phyloP scores from a whole-genome alignment of 1,140 invertebrate genomes.

The Reticulitermes speratus region DNA sequence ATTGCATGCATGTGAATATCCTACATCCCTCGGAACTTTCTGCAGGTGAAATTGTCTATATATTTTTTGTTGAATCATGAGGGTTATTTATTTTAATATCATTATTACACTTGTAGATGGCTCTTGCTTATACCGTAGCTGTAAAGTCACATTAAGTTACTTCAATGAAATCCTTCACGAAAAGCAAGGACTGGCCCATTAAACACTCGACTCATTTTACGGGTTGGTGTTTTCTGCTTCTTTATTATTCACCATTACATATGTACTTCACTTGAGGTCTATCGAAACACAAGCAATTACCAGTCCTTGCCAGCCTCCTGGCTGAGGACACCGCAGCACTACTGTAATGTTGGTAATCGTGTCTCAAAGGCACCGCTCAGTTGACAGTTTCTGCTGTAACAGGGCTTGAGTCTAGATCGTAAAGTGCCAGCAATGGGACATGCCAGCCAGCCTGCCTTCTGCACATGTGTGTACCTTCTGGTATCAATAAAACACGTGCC shows the following conservation, averaged over 20 bases:
- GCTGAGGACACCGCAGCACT: neutral
- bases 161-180: neutral
- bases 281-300: neutral
- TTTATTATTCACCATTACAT: too few species aligned
- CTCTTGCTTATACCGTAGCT: neutral
- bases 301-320: neutral
- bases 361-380: constrained; percentile 12
- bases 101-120: neutral
- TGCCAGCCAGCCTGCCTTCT: neutral
- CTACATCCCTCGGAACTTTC: too few species aligned
- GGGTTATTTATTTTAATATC: neutral
- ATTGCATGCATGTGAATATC: too few species aligned
- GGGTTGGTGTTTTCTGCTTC: too few species aligned
- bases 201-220: neutral
- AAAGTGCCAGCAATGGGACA: neutral
- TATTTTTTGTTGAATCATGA: neutral
- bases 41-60: neutral
- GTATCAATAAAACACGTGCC: constrained; percentile 1
- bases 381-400: constrained; percentile 5
- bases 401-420: neutral
- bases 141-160: neutral
- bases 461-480: neutral
- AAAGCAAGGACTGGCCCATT: neutral
- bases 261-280: neutral
- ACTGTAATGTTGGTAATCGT: constrained; percentile 6